Conservation (phyloP, 2,797 vertebrate species). For the Morus bassanus region DNA sequence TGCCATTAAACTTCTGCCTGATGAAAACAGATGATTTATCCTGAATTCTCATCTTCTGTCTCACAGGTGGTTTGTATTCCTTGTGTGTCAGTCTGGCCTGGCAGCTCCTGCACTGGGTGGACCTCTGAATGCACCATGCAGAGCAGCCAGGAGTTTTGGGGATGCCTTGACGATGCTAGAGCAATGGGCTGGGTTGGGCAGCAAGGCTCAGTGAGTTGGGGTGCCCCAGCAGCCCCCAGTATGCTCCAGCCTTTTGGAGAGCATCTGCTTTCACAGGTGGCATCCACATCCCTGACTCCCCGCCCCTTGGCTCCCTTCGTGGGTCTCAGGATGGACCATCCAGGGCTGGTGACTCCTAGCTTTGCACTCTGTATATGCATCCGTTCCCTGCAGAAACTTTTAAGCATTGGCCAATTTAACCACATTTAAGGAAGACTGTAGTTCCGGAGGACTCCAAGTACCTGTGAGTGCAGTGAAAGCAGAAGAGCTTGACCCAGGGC, state of each 20-base stretch:
- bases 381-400: not conserved
- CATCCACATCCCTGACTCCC: not conserved
- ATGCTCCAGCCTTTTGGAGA: not conserved
- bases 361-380: not conserved
- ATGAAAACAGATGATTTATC: not conserved
- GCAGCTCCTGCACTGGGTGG: not conserved
- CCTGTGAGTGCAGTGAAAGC: accelerated
- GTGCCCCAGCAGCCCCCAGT: not conserved
- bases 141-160: not conserved
- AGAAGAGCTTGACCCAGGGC: not conserved
- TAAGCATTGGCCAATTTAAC: not conserved
- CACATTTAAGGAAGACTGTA: not conserved
- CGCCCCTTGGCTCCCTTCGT: not conserved
- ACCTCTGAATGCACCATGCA: not conserved
- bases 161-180: not conserved
- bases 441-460: not conserved
- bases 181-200: not conserved
- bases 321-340: not conserved
- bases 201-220: accelerated
- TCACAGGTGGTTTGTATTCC: not conserved
- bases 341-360: not conserved
- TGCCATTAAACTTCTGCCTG: not conserved
- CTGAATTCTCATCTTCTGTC: not conserved
- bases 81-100: not conserved
- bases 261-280: not conserved